Base-by-base conservation (phyloP, 2,888 invertebrate genomes). In the Nematopogon swammerdamellus region DNA sequence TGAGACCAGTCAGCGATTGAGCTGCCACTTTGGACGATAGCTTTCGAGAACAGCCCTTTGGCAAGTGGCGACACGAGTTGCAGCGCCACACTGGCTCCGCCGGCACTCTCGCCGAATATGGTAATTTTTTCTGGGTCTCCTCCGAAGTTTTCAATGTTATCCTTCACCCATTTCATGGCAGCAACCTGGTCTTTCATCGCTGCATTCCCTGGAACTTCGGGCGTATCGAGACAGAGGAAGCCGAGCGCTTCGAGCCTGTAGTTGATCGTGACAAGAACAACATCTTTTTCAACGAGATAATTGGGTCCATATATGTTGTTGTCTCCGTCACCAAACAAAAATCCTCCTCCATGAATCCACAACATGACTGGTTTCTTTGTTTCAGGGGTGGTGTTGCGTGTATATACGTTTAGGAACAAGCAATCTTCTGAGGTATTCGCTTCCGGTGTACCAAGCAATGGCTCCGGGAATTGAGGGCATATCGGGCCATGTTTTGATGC, bases 121-220 rank as follows among this genome's bases (percentile, higher is more conserved):
- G 77, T 79, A 0, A 79, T 59, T 54, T 76, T 75, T 45, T 56
- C 51, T 0, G 50, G 19, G 57, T 77, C 69, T 11, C 77, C 77
- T 2, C 77, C 75, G 49, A 79, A 77, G 18, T 57, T 56, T 0
- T 48, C 52, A 17, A 79, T 75, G 51, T 77, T 79, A 11, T 61
- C 62, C 46, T 68, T 63, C 0, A 74, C 65, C 79, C 79, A 77
- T 51, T 57, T 64, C 1, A 77, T 58, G 0, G 74, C 76, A 11
- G 67, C 63, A 0, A 76, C 74, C 62, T 77, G 77, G 51, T 79
- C 77, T 56, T 79, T 79, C 66, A 79, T 69, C 1, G 72, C 77
- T 16, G 72, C 75, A 42, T 79, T 79, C 1, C 79, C 79, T 1
- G 77, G 74, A 2, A 72, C 60, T 0, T 79, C 74, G 55, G 64